These are phyloP conservation scores for Serilophus lunatus DNA, from an alignment of 2,113 vertebrate species.

Conservation along the genomic window DNA sequence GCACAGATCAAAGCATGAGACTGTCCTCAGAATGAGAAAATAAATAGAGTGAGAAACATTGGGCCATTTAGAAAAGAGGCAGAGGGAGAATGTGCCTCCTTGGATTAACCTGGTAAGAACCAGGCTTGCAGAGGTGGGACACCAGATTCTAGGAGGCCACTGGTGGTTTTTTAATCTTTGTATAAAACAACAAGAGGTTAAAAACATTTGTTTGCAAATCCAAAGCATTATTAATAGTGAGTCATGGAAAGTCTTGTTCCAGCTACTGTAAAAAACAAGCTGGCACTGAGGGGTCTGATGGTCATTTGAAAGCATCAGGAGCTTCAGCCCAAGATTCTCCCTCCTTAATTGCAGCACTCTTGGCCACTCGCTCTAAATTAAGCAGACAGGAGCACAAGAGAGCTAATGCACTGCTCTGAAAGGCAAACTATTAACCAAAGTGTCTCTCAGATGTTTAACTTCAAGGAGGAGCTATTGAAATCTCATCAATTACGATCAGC, in stretches of 20 bases:
- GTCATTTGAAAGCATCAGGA: neutral
- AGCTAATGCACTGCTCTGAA: constrained; percentile 18
- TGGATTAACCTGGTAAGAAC: neutral
- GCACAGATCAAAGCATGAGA: neutral
- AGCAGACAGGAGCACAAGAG: constrained; percentile 11
- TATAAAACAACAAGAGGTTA: neutral
- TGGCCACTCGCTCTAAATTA: neutral
- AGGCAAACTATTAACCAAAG: constrained; percentile 28
- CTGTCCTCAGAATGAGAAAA: neutral
- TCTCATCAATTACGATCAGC: neutral
- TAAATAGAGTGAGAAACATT: neutral
- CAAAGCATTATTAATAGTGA: neutral
- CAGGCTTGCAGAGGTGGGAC: neutral
- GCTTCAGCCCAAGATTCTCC: constrained; percentile 14
- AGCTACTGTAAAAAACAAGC: neutral
- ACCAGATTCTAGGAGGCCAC: neutral
- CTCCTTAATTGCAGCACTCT: constrained; percentile 41
- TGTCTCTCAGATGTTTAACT: constrained; percentile 37
- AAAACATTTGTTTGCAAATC: neutral
- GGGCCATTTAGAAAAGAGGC: neutral
- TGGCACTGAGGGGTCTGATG: neutral
- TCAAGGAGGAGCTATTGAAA: constrained; percentile 2
- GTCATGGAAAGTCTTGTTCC: neutral
- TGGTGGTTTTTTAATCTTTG: neutral
- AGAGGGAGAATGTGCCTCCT: neutral